Conservation (phyloP, 2,797 vertebrate genomes). For the Borostomias antarcticus region DNA sequence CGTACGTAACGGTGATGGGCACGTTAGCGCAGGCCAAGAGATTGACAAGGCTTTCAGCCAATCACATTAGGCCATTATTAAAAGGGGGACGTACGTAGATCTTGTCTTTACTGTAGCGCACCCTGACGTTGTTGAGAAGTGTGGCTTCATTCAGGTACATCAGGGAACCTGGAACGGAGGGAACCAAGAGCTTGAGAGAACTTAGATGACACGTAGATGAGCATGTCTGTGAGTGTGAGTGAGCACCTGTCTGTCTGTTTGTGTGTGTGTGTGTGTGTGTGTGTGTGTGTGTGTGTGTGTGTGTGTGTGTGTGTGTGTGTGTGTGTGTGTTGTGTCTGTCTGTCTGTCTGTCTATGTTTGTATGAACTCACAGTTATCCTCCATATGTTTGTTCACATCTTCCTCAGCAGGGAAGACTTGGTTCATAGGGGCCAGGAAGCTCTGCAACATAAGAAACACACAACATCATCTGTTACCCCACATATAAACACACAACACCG, state of each 20-base stretch:
- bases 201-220: no score
- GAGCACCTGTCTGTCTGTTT: no score
- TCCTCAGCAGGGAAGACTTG: slow-evolving; percentile 98
- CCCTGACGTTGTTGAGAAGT: slow-evolving; percentile 93
- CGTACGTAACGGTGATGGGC: no score
- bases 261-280: no score
- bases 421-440: slow-evolving; percentile 90
- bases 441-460: slow-evolving; percentile 72
- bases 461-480: no score
- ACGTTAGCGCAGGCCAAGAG: no score
- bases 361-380: slow-evolving; percentile 95
- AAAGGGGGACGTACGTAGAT: slow-evolving; percentile 90
- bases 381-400: slow-evolving; percentile 93
- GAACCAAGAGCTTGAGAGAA: not conserved
- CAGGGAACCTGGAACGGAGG: slow-evolving; percentile 83
- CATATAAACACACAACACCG: no score
- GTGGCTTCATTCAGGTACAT: slow-evolving; percentile 99
- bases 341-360: not conserved
- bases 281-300: no score
- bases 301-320: not conserved
- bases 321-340: not conserved
- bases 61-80: no score
- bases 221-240: no score
- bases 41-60: no score
- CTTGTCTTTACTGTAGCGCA: slow-evolving; percentile 96